Base-by-base conservation (phyloP, 2,888 invertebrate genomes). In the Nebria brevicollis region DNA sequence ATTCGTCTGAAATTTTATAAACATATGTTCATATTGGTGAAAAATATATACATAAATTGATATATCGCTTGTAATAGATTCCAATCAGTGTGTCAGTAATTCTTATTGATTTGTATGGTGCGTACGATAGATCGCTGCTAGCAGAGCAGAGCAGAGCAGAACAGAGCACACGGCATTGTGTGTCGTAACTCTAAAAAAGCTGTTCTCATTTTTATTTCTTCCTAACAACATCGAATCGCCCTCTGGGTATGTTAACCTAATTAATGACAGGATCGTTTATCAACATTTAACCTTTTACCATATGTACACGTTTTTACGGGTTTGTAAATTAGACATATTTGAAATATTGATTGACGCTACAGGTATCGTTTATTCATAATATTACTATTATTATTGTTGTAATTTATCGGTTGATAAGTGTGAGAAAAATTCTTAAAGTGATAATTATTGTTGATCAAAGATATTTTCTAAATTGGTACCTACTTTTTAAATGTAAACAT, bases 251-350 rank as follows among this genome's bases (percentile, higher is more conserved):
- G 66, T 76, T 76, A 76, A 76, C 76, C 76, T 76, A 76, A 76
- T 76, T 76, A 76, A 66, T 76, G 76, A 76, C 76, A 76, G 76
- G 66, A 76, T 76, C 76, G 76, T 76, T 76, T 76, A 76, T 76
- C 76, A 76, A 76, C 76, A 68, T 66, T 76, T 76, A 76, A 76
- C 66, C 76, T 76, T 76, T 76, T 65, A 76, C 66, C 76, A 65
- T 13, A 54, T 11, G 54, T 11, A 54, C 13, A 54, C 34, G 34
- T 54, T 54, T 54, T 54, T 54, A 54, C 54, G 11, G 54, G 54
- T 54, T 54, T 54, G 54, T 54, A 54, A 54, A 54, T 54, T 54
- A 54, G 54, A 54, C 54, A 54, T 54, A 54, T 13, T 11, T 54
- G 54, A 54, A 54, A 54, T 54, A 54, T 54, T 54, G 54, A 54